Base-by-base conservation (phyloP, 2,888 invertebrate species). In the Atherix ibis region DNA sequence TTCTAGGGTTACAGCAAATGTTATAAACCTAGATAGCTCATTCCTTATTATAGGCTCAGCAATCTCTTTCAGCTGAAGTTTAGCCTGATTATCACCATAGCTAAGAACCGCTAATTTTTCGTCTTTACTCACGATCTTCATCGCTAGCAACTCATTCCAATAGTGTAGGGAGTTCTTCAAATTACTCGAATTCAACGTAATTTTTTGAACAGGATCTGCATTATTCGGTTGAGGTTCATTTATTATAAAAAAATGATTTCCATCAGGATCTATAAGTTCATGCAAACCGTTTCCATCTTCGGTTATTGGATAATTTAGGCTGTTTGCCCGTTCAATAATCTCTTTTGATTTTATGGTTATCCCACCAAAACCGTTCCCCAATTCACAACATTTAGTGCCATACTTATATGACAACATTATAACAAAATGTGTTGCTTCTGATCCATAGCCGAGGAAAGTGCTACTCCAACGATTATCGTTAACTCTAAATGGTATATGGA, bases 401-500 rank as follows among this genome's bases (percentile, higher is more conserved):
- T 98, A 98, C 58, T 98, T 98, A 59, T 97, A 98, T 9, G 97
- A 97, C 28, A 98, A 67, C 56, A 98, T 97, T 15, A 95, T 70
- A 2, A 91, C 97, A 66, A 97, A 98, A 62, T 97, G 85, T 34
- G 73, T 70, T 48, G 89, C 83, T 63, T 98, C 98, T 1, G 85
- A 76, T 0, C 97, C 97, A 62, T 94, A 98, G 2, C 97, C 98
- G 29, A 97, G 73, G 97, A 98, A 98, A 0, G 97, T 95, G 65
- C 98, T 98, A 54, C 94, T 94, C 98, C 98, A 98, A 46, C 87
- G 78, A 49, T 91, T 92, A 48, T 85, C 88, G 52, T 95, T 97
- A 1, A 94, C 94, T n/a, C 94, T 92, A 53, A 19, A 43, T 40
- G 2, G 12, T 16, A n/a, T n/a, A n/a, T n/a, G n/a, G 15, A 24